Conservation (phyloP, 2,888 invertebrate species). For the Camponotus fellah region DNA sequence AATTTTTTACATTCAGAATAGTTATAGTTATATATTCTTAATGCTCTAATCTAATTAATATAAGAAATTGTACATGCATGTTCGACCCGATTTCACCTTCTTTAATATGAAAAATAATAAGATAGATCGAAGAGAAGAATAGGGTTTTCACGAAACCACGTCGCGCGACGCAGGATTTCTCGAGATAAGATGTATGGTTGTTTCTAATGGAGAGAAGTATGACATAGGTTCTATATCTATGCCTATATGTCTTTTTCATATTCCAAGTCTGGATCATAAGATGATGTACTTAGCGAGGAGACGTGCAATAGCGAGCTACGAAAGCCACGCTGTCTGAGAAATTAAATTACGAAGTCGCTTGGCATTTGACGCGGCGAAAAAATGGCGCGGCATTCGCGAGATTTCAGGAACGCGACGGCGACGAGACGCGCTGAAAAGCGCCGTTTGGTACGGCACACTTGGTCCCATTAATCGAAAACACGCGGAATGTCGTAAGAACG, state of each 20-base stretch:
- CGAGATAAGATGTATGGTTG: slow-evolving; percentile 33
- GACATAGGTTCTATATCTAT: slow-evolving; percentile 19
- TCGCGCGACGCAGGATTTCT: slow-evolving; percentile 23
- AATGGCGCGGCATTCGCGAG: slow-evolving; percentile 66
- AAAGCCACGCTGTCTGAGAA: slow-evolving; percentile 66
- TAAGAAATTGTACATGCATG: background rate
- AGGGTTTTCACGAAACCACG: slow-evolving; percentile 10
- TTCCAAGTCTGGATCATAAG: slow-evolving; percentile 3
- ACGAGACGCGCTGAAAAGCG: slow-evolving; percentile 70
- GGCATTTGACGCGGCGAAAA: slow-evolving; percentile 34
- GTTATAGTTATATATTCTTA: slow-evolving; percentile 17
- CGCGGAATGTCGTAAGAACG: slow-evolving; percentile 70
- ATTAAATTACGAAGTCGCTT: slow-evolving; percentile 68
- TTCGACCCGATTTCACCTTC: background rate
- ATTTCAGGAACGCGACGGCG: slow-evolving; percentile 73
- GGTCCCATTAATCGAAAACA: slow-evolving; percentile 74
- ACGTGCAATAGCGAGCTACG: slow-evolving; percentile 27
- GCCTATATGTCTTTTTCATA: slow-evolving; percentile 15
- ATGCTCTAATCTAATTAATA: background rate
- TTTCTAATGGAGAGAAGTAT: slow-evolving; percentile 24
- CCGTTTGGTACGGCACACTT: slow-evolving; percentile 57
- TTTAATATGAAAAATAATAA: background rate
- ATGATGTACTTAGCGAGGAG: slow-evolving; percentile 1
- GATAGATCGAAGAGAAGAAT: slow-evolving; percentile 16
- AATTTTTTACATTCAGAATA: background rate